These are phyloP conservation scores for Cygnus buccinator DNA, from an alignment of 2,113 vertebrate genomes.

Conservation along the genomic window DNA sequence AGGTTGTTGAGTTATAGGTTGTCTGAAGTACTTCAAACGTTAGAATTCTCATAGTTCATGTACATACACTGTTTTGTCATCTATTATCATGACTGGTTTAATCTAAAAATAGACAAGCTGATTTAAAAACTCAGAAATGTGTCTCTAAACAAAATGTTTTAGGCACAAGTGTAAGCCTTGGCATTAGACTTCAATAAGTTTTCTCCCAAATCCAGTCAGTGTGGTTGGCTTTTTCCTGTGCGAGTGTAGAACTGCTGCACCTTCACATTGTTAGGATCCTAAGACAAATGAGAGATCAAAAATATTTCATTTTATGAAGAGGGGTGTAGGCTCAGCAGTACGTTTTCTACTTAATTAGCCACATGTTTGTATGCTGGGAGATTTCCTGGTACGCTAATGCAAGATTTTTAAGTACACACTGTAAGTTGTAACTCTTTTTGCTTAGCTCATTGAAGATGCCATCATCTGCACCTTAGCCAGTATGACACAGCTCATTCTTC, in stretches of 20 bases:
- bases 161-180: neutral
- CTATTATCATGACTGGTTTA: neutral
- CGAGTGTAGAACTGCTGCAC: neutral
- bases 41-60: neutral
- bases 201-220: neutral
- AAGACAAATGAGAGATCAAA: slow-evolving; percentile 34
- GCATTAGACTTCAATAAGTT: neutral
- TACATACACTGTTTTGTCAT: neutral
- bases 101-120: neutral
- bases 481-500: neutral
- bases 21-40: neutral
- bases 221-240: neutral
- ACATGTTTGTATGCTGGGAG: slow-evolving; percentile 4
- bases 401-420: neutral
- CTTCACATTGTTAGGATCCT: neutral
- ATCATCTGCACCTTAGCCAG: neutral
- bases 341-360: slow-evolving; percentile 53
- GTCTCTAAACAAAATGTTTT: neutral
- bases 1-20: neutral
- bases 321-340: slow-evolving; percentile 13
- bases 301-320: slow-evolving; percentile 37
- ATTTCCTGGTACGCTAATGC: neutral
- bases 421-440: neutral
- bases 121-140: neutral
- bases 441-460: neutral